phyloP scores from a whole-genome alignment of 2,113 vertebrate genomes.

The Galemys pyrenaicus region DNA sequence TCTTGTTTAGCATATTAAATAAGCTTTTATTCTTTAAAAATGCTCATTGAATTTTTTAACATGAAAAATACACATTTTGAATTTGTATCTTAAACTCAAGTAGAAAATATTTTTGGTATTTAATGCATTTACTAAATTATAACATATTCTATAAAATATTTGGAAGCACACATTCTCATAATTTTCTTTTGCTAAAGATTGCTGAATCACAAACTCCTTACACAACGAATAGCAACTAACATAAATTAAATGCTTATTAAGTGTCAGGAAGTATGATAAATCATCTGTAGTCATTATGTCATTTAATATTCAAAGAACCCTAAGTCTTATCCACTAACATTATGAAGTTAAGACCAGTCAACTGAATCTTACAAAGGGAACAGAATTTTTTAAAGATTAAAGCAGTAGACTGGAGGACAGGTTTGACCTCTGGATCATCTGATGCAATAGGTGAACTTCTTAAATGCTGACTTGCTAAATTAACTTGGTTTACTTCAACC shows the following conservation, averaged over 20 bases:
- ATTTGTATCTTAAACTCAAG: constrained; percentile 1
- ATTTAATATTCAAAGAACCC: not conserved
- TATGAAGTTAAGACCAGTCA: not conserved
- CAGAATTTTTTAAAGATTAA: not conserved
- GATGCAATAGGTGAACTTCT: not conserved
- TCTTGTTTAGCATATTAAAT: constrained; percentile 56
- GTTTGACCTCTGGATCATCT: not conserved
- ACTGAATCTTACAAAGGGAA: not conserved
- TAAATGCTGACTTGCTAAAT: not conserved
- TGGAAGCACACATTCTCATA: not conserved
- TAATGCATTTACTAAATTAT: not conserved
- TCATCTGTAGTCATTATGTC: not conserved
- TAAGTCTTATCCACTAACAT: not conserved
- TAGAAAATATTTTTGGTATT: constrained; percentile 18
- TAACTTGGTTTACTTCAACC: not conserved
- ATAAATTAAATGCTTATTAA: not conserved
- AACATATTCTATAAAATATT: not conserved
- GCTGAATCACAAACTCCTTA: not conserved
- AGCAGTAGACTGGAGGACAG: not conserved
- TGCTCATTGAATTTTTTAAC: no score
- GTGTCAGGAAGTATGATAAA: not conserved
- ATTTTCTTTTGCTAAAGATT: constrained; percentile 22
- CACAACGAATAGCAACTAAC: constrained; percentile 4
- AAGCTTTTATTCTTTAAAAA: constrained; percentile 13
- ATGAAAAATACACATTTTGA: constrained; percentile 37